Conservation (phyloP, 2,113 vertebrate species). For the Triplophysa dalaica region DNA sequence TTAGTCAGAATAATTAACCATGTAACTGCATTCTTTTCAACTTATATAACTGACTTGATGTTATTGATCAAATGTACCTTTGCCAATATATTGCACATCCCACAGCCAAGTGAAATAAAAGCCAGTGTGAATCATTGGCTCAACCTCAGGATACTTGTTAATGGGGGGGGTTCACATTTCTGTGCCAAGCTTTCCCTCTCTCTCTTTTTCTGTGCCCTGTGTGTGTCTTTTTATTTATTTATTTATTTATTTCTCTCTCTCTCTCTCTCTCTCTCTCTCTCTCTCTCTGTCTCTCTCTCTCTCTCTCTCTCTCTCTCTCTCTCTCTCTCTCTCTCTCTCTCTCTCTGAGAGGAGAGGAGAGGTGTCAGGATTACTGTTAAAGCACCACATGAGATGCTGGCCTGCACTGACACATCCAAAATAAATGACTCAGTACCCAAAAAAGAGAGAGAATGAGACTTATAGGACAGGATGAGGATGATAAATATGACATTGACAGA, state of each 20-base stretch:
- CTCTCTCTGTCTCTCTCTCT: not conserved
- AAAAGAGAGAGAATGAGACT: conserved; percentile 27
- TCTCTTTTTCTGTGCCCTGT: not conserved
- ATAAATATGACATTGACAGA: not conserved
- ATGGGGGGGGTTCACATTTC: conserved; percentile 5
- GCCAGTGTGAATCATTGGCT: not conserved
- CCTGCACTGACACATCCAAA: not conserved
- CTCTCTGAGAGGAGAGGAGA: conserved; percentile 14
- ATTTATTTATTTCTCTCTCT: too few species aligned
- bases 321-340: not conserved
- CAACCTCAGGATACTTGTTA: conserved; percentile 6
- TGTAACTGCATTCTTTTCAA: not conserved
- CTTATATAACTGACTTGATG: not conserved
- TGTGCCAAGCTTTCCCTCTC: conserved; percentile 1
- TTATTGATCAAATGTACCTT: not conserved
- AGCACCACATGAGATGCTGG: conserved; percentile 20
- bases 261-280: not conserved
- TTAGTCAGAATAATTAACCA: not conserved
- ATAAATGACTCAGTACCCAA: not conserved
- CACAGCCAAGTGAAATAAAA: conserved; percentile 30
- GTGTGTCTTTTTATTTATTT: not conserved
- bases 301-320: too few species aligned
- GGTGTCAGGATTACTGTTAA: conserved; percentile 25
- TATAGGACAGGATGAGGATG: conserved; percentile 7
- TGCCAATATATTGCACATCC: not conserved